phyloP scores from a whole-genome alignment of 2,888 invertebrate species.

The Tetrapedia diversipes region DNA sequence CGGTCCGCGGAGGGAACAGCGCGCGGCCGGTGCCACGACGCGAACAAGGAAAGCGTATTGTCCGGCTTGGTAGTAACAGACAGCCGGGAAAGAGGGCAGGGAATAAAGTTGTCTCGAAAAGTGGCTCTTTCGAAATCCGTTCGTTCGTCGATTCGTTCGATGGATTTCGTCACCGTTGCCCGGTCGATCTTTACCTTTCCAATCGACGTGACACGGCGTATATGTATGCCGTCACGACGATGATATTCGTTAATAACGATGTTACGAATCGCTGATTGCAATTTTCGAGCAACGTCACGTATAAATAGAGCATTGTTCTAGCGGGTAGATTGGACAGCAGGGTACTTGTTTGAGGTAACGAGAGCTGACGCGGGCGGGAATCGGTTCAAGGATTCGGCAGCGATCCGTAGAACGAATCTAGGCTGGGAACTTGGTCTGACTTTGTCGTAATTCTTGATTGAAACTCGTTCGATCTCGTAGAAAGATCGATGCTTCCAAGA shows the following conservation, averaged over 20 bases:
- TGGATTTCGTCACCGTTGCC: conserved; percentile 33
- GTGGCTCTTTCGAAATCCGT: conserved; percentile 46
- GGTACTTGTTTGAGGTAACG: background rate
- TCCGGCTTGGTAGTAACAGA: conserved; percentile 39
- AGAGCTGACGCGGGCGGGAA: background rate
- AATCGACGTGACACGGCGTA: conserved; percentile 20
- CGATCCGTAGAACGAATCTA: too few relatives aligned
- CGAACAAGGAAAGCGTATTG: conserved; percentile 56
- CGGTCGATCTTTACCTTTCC: background rate
- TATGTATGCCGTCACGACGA: background rate
- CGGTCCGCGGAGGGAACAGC: conserved; percentile 53
- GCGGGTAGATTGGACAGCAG: background rate
- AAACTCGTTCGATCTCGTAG: too few relatives aligned
- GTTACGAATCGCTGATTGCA: background rate
- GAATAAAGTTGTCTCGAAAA: conserved; percentile 60
- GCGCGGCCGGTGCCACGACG: conserved; percentile 29
- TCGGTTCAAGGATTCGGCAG: background rate
- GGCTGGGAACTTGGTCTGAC: too few relatives aligned
- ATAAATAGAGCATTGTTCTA: background rate
- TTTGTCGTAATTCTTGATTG: too few relatives aligned
- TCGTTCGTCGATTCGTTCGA: conserved; percentile 48
- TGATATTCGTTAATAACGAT: background rate
- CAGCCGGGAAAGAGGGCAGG: conserved; percentile 27
- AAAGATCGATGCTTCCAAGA: too few relatives aligned
- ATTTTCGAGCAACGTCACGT: background rate